Conservation (phyloP, 2,113 vertebrate species). For the Anser brachyrhynchus region DNA sequence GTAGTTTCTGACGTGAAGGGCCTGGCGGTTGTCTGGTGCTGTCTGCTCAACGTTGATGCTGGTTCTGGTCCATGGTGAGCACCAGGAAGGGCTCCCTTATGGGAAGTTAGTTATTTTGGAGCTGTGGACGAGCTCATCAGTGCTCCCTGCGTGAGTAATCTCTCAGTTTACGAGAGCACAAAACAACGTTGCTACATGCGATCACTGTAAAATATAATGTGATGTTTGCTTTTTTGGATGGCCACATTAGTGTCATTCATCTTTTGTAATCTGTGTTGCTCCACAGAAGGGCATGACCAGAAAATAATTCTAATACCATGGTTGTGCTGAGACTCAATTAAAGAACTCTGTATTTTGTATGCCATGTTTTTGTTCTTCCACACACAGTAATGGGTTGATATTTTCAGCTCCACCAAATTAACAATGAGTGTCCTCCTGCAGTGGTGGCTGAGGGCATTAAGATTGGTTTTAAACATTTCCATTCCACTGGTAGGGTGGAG, state of each 20-base stretch:
- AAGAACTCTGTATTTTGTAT: background rate
- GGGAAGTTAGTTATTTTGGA: background rate
- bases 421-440: background rate
- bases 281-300: background rate
- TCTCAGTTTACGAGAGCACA: background rate
- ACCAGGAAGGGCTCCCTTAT: background rate
- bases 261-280: background rate
- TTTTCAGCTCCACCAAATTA: background rate
- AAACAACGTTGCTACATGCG: background rate
- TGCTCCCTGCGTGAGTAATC: background rate
- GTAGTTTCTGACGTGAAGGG: background rate
- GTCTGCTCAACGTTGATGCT: background rate
- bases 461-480: background rate
- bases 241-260: accelerated
- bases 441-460: background rate
- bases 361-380: background rate
- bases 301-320: background rate
- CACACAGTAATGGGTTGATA: background rate
- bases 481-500: background rate
- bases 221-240: background rate
- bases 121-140: background rate
- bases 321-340: background rate
- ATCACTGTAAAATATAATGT: background rate
- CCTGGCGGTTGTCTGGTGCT: background rate
- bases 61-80: background rate